Base-by-base conservation (phyloP, 2,888 invertebrate species). In the Ectemnius lituratus region DNA sequence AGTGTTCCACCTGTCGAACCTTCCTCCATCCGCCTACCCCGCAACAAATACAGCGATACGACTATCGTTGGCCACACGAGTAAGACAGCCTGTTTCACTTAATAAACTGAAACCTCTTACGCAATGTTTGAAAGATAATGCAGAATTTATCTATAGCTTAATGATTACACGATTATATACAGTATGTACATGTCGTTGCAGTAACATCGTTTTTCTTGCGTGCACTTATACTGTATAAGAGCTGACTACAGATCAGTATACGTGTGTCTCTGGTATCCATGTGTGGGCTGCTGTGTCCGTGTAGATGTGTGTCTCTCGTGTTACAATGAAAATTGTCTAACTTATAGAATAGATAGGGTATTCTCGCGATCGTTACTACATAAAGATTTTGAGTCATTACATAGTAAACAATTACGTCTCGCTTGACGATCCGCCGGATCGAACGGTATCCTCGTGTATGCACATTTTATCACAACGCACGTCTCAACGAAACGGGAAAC, bases 101-200 rank as follows among this genome's bases (percentile, higher is more conserved):
- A 83, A 84, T 88, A 87, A 87, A 87, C 84, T 84, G 78, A 84
- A 85, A 84, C 78, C 74, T 81, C 83, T 88, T 88, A 82, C 80
- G 78, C 73, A 81, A 84, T 86, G 84, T 14, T 86, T 88, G 82
- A 88, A 88, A 88, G 88, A 87, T 86, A 87, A 88, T 88, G 87
- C 84, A 88, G 81, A 77, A 86, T 80, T 79, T 84, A 82, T 79
- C 87, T 90, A 89, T 71, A 37, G 37, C 88, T 87, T 88, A 87
- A 80, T 75, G 82, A 75, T 83, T 82, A 86, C 76, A 83, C 83
- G 80, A 81, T 84, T 88, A 88, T 89, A 80, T 89, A 89, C 89
- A 89, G 74, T 90, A 89, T 90, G 78, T 90, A 90, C 90, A 90
- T 79, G 73, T 79, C 80, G 83, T 78, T 82, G 80, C 82, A 83